Evolutionary conservation across 2,888 invertebrate genomes (phyloP), one percentile per base, ranked within the genome.

Genomic region (Malacosoma neustria): DNA sequence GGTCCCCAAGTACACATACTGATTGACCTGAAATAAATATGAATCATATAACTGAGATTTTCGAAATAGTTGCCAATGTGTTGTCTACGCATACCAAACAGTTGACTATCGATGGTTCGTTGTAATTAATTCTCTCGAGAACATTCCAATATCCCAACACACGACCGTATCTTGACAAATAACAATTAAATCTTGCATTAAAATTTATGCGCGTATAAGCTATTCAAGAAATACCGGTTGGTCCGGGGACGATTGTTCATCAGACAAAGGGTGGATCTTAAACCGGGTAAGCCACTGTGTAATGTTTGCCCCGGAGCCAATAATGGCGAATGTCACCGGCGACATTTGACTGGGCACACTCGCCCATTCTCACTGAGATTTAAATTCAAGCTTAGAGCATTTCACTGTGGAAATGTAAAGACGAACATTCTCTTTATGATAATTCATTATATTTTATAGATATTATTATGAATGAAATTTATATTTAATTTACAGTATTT

Each of bases 281-380:
- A 69, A 62, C 59, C 48, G 40, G 57, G 64, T 61, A 63, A 68
- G 67, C 61, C 58, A 51, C 45, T 46, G 61, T 62, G 60, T 63
- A 62, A 70, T 81, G 77, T 81, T 84, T 82, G 80, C 61, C 58
- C 68, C 59, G 68, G 62, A 73, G 71, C 75, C 80, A 84, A 84
- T 82, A 81, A 80, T 71, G 72, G 74, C 54, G 62, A 54, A 57
- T 72, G 76, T 75, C 68, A 63, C 63, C 60, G 48, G 55, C 52
- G 55, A 61, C 76, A 79, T 80, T 80, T 73, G 80, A 76, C 76
- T 79, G 75, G 62, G 72, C 71, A 72, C 76, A 79, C 76, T 57
- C 48, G 50, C 46, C 47, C 47, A 45, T 47, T 51, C 48, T 49
- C 47, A 51, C 45, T 45, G 47, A 45, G 55, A 54, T 57, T 61